Evolutionary conservation across 1,140 invertebrate genomes (phyloP), one percentile per base, ranked within the genome.

Genomic region (Drosophila erecta): DNA sequence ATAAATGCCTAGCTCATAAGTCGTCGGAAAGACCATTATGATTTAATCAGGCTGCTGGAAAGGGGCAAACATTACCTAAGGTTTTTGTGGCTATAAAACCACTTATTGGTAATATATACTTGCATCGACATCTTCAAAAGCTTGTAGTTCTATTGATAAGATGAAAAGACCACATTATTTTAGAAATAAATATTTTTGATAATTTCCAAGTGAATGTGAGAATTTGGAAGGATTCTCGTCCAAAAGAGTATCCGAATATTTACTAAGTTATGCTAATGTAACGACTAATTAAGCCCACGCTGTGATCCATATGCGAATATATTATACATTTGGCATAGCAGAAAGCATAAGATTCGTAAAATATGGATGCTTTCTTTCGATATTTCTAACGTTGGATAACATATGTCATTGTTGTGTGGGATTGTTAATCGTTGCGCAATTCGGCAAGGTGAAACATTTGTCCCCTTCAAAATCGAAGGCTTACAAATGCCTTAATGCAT

Each of bases 391-490:
- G 61, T 76, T 76, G 33, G 20, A 20, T 76, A 76, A 76, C 70
- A 40, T 30, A 17, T 38, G 7, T 17, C 40, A 35, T 75, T 71
- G 50, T 50, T 51, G 57, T 65, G 47, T 59, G 50, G 71, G 81
- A 80, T 67, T 84, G 46, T 41, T 4, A 24, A 17, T 17, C 27
- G 83, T 87, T 87, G 84, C 84, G 83, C 79, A 87, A 86, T 59
- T 24, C 22, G 49, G 61, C 66, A 70, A 69, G 53, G 60, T 50
- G 58, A 51, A 61, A 27, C 61, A 59, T 75, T 74, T 75, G 59
- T 75, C 54, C 41, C n/a, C 38, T 20, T 56, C 38, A 40, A 38
- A 37, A 56, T 30, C 46, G 6, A 24, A 60, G 62, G 8, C 33
- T n/a, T n/a, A n/a, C n/a, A n/a, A n/a, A n/a, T n/a, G n/a, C n/a